Conservation (phyloP, 2,797 vertebrate species). For the Argyrosomus regius region DNA sequence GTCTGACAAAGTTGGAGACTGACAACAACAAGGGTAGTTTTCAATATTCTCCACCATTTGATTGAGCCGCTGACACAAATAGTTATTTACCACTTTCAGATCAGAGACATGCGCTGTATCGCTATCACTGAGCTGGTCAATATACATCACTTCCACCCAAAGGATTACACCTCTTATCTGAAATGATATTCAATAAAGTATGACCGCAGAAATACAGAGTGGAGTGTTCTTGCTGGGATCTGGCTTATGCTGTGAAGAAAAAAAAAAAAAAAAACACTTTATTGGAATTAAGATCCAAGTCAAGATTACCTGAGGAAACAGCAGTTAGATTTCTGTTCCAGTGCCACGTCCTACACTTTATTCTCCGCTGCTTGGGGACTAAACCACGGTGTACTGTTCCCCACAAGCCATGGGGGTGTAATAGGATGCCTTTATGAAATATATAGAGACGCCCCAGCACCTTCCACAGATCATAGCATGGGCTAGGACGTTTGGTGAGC, state of each 20-base stretch:
- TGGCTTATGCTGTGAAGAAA: constrained; percentile 79
- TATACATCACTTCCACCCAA: constrained; percentile 87
- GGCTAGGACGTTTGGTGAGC: constrained; percentile 49
- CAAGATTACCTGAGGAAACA: constrained; percentile 87
- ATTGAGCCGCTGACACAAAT: constrained; percentile 76
- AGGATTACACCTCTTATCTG: constrained; percentile 90
- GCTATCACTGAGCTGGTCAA: constrained; percentile 86
- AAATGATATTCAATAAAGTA: constrained; percentile 92
- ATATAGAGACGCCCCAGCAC: constrained; percentile 69
- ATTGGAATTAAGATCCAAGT: constrained; percentile 90
- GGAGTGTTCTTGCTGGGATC: constrained; percentile 84
- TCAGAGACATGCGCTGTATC: constrained; percentile 67
- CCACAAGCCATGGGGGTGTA: constrained; percentile 77
- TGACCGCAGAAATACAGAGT: constrained; percentile 85
- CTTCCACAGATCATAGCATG: constrained; percentile 73
- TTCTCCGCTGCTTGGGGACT: constrained; percentile 76
- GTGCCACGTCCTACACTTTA: constrained; percentile 77
- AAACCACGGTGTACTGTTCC: constrained; percentile 68
- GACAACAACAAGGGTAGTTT: constrained; percentile 59
- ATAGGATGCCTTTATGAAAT: constrained; percentile 85
- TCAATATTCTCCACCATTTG: constrained; percentile 59
- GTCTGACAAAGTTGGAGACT: constrained; percentile 48
- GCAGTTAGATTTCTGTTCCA: constrained; percentile 84
- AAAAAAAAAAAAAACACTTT: constrained; percentile 83
- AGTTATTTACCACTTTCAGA: constrained; percentile 76